Conservation (phyloP, 2,888 invertebrate species). For the Leptothorax acervorum region DNA sequence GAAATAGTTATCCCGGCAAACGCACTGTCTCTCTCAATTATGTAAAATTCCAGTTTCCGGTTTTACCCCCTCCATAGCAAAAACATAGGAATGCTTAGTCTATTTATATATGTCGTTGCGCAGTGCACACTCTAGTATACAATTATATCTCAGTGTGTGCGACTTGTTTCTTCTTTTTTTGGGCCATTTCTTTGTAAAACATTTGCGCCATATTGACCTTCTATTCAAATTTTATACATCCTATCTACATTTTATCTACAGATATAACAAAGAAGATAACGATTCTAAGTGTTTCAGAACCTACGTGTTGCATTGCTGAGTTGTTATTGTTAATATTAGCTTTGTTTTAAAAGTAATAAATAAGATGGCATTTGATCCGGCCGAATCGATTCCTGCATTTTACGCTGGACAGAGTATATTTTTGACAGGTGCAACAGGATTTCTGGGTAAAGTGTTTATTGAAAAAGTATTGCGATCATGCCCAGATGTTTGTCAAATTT, state of each 20-base stretch:
- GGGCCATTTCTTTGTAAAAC: no score
- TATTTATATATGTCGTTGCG: no score
- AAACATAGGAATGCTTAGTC: no score
- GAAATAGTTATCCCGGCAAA: no score
- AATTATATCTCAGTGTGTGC: no score
- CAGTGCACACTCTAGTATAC: no score
- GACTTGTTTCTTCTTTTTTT: no score
- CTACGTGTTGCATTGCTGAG: not conserved
- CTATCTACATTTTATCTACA: not conserved
- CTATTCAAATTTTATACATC: no score
- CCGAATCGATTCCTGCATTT: conserved; percentile 84
- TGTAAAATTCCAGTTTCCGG: no score
- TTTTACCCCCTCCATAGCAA: no score
- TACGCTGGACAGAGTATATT: conserved; percentile 90
- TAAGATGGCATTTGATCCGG: not conserved
- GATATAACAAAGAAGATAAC: not conserved
- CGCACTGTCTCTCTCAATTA: no score
- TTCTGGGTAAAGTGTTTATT: conserved; percentile 95
- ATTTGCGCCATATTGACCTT: no score
- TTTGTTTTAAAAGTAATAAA: not conserved
- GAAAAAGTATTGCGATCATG: conserved; percentile 95
- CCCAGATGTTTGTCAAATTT: conserved; percentile 91
- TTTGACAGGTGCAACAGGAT: conserved; percentile 95
- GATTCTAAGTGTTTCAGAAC: not conserved
- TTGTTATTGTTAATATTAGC: not conserved